Percentiles rank a stretch among this genome's conserved stretches.
phyloP scores from a whole-genome alignment of 2,113 vertebrate species.

The Xerus inauris region DNA sequence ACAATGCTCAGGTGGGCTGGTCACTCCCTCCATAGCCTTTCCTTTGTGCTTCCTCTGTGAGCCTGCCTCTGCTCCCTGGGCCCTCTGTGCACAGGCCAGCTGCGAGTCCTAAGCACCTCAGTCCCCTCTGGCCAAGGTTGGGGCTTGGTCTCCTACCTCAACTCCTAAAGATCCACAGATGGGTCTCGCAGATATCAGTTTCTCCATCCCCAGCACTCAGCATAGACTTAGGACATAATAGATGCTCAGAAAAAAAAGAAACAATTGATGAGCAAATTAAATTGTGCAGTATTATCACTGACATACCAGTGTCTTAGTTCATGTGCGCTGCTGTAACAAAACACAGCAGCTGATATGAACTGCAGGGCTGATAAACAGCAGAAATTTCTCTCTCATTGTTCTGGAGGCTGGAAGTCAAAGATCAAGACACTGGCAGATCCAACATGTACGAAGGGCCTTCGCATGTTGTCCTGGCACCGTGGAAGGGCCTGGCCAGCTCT shows the following conservation, averaged over 20 bases:
- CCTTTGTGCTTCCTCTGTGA: no score
- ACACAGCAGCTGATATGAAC: not conserved
- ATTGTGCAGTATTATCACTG: not conserved
- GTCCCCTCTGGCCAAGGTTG: fast-evolving
- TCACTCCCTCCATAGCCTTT: no score
- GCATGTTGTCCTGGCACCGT: fast-evolving
- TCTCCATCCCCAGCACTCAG: not conserved
- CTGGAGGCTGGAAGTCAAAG: not conserved
- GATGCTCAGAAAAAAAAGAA: not conserved
- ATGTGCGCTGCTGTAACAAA: not conserved
- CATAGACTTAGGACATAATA: not conserved
- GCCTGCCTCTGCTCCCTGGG: no score
- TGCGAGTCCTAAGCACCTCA: not conserved
- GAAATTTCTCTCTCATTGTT: not conserved
- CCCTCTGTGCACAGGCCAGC: no score
- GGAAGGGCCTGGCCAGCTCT: not conserved
- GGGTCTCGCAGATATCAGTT: not conserved
- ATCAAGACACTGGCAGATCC: not conserved
- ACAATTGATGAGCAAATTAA: not conserved
- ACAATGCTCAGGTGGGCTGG: no score
- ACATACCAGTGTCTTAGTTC: not conserved
- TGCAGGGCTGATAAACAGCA: not conserved
- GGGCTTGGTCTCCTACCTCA: not conserved
- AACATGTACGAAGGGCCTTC: not conserved
- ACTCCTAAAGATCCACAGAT: not conserved